Evolutionary conservation across 1,140 invertebrate genomes (phyloP).

Genomic region (Diplogasteroides magnus): DNA sequence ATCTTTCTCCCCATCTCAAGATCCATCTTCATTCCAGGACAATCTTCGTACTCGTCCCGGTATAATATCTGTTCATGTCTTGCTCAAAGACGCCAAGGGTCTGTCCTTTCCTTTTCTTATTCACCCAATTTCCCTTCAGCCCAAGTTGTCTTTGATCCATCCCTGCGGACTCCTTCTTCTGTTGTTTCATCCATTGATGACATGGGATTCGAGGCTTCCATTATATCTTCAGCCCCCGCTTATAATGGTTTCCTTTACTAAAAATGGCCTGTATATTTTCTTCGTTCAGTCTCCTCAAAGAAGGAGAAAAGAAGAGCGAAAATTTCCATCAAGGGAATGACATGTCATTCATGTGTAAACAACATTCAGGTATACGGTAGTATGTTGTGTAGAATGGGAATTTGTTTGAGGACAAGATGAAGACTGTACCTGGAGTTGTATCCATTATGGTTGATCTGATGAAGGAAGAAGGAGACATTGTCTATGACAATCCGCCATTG

Average conservation of each 20-base stretch:
- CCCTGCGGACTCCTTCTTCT: slow-evolving; percentile 19
- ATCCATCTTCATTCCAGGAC: too few relatives aligned
- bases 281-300: background rate
- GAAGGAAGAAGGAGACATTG: slow-evolving; percentile 17
- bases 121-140: slow-evolving; percentile 28
- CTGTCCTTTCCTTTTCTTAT: slow-evolving; percentile 6
- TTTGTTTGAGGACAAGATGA: slow-evolving; percentile 36
- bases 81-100: slow-evolving; percentile 22
- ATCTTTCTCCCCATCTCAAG: too few relatives aligned
- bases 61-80: slow-evolving; percentile 22
- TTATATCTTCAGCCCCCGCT: slow-evolving; percentile 10
- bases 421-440: slow-evolving; percentile 59
- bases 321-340: slow-evolving; percentile 68
- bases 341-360: slow-evolving; percentile 86
- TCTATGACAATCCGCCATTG: slow-evolving; percentile 16
- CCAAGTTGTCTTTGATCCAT: slow-evolving; percentile 24
- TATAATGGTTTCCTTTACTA: background rate
- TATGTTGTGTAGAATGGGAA: background rate
- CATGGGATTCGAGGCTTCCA: slow-evolving; percentile 40
- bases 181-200: slow-evolving; percentile 37
- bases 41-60: slow-evolving; percentile 59
- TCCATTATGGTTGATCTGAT: slow-evolving; percentile 32
- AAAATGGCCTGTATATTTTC: background rate
- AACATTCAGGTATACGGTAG: slow-evolving; percentile 69
- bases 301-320: slow-evolving; percentile 9